A percentile compares a stretch with the other conserved stretches of the same genome.
phyloP scores from a whole-genome alignment of 2,888 invertebrate genomes.

The Parasteatoda lunata region DNA sequence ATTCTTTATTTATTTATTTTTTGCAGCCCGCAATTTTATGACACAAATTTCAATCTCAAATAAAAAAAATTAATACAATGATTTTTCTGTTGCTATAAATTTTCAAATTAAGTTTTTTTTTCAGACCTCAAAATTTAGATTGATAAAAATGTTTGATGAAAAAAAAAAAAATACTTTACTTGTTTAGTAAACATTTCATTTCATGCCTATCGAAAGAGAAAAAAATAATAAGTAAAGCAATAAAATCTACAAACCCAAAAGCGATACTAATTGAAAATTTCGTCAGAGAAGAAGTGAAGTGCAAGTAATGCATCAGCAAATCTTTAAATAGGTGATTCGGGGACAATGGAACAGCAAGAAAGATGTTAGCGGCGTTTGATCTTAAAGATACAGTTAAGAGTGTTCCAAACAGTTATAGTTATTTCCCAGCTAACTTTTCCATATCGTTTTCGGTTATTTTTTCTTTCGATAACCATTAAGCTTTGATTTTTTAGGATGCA shows the following conservation, averaged over 20 bases:
- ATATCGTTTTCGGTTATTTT: too few species aligned
- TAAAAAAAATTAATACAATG: too few species aligned
- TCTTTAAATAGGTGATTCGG: background rate
- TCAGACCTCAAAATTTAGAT: too few species aligned
- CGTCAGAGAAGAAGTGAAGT: background rate
- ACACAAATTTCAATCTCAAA: too few species aligned
- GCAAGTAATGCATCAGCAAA: background rate
- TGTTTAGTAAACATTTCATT: background rate
- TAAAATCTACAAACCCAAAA: too few species aligned
- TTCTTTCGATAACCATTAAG: background rate
- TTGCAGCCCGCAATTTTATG: too few species aligned
- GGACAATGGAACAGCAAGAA: background rate
- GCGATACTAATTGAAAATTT: too few species aligned
- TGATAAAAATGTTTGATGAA: too few species aligned
- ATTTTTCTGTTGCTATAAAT: too few species aligned
- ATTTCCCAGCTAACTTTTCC: background rate
- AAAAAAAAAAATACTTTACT: too few species aligned
- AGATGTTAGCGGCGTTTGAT: background rate
- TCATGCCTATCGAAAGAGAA: background rate
- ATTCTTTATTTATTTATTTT: too few species aligned
- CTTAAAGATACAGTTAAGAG: background rate
- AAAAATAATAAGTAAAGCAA: background rate
- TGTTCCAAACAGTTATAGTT: background rate
- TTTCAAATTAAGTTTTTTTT: too few species aligned
- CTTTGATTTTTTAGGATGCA: conserved; percentile 70